Evolutionary conservation across 2,888 invertebrate genomes (phyloP).

Genomic region (Heliconius ethilla): DNA sequence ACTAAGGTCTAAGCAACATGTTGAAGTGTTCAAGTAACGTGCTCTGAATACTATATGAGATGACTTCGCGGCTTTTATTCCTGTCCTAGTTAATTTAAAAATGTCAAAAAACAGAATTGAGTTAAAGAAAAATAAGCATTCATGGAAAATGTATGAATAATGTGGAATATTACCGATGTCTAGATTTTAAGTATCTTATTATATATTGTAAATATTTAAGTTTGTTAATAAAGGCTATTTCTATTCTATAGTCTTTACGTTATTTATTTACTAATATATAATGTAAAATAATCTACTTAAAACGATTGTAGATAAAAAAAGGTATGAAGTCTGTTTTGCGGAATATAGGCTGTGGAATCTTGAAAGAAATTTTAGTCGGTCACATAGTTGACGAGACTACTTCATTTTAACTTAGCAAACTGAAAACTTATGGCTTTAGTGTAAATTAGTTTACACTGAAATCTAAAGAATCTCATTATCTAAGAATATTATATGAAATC

Average conservation of each 20-base stretch:
- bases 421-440: background rate
- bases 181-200: too few relatives aligned
- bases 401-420: conserved; percentile 4
- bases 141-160: too few relatives aligned
- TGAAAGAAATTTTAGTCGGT: conserved; percentile 6
- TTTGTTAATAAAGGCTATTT: too few relatives aligned
- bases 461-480: conserved; percentile 7
- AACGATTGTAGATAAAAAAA: background rate
- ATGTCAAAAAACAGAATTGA: background rate
- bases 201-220: too few relatives aligned
- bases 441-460: conserved; percentile 11
- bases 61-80: background rate
- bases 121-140: background rate
- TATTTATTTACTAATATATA: background rate
- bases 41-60: conserved; percentile 3
- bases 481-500: background rate
- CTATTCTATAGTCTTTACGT: background rate
- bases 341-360: background rate
- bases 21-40: conserved; percentile 8
- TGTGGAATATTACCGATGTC: too few relatives aligned
- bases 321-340: background rate
- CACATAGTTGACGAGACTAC: conserved; percentile 4
- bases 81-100: background rate
- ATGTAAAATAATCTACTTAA: background rate
- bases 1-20: conserved; percentile 5